Evolutionary conservation across 2,888 invertebrate species (phyloP).

Genomic region (Ochlodes sylvanus): DNA sequence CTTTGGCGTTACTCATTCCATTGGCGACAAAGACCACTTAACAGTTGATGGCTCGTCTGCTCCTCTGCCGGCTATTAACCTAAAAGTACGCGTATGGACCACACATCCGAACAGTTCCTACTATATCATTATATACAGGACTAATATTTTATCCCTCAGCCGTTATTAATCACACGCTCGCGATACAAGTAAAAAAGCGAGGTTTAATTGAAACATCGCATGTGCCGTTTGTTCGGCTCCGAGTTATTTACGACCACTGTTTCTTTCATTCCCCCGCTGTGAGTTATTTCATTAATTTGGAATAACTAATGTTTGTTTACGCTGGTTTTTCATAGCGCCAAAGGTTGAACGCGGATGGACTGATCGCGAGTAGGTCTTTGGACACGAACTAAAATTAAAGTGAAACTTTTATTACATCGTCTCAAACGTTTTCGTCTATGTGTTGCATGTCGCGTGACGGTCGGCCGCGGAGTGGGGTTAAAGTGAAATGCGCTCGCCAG

Average conservation of each 20-base stretch:
- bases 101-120: not conserved
- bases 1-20: no score
- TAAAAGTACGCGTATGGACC: not conserved
- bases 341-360: not conserved
- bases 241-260: constrained; percentile 22
- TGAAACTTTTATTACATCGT: no score
- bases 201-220: constrained; percentile 27
- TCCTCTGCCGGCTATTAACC: no score
- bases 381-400: no score
- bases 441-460: no score
- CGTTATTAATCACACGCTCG: constrained; percentile 17
- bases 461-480: no score
- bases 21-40: no score
- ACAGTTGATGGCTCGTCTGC: no score
- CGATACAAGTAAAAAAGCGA: constrained; percentile 21
- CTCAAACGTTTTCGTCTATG: no score
- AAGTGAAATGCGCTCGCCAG: no score
- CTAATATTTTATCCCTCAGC: constrained; percentile 12
- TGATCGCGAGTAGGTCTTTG: not conserved
- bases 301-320: constrained; percentile 10
- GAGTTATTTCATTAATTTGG: constrained; percentile 19
- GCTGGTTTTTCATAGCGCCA: not conserved
- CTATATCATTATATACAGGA: not conserved
- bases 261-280: constrained; percentile 19
- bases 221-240: constrained; percentile 15